Conservation (phyloP, 2,113 vertebrate species). For the Ailurus styani region DNA sequence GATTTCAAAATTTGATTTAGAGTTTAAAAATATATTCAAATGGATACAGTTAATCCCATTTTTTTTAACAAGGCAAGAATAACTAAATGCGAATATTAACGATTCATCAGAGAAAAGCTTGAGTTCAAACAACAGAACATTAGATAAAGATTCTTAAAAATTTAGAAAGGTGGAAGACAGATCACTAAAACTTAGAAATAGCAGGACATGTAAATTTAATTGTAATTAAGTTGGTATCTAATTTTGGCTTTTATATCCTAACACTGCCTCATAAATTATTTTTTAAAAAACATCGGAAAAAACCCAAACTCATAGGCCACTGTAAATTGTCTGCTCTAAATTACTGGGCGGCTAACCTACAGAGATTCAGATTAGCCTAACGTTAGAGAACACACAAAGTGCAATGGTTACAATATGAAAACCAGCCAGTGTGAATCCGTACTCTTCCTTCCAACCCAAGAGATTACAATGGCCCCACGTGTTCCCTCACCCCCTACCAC, state of each 20-base stretch:
- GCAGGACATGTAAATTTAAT: background rate
- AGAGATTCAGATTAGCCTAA: background rate
- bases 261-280: background rate
- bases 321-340: background rate
- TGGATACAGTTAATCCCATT: background rate
- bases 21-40: background rate
- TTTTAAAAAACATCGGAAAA: background rate
- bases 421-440: background rate
- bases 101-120: background rate
- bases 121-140: background rate
- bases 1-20: background rate
- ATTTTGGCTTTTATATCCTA: background rate
- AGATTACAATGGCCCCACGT: background rate
- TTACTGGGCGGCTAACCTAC: background rate
- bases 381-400: slow-evolving; percentile 15
- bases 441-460: background rate
- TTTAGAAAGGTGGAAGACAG: background rate
- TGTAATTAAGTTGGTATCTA: background rate
- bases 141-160: background rate
- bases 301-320: background rate
- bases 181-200: background rate
- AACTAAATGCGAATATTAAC: background rate
- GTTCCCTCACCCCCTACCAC: background rate
- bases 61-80: slow-evolving; percentile 22
- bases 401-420: background rate